Evolutionary conservation across 1,140 invertebrate genomes (phyloP).

Genomic region (Caerostris darwini): DNA sequence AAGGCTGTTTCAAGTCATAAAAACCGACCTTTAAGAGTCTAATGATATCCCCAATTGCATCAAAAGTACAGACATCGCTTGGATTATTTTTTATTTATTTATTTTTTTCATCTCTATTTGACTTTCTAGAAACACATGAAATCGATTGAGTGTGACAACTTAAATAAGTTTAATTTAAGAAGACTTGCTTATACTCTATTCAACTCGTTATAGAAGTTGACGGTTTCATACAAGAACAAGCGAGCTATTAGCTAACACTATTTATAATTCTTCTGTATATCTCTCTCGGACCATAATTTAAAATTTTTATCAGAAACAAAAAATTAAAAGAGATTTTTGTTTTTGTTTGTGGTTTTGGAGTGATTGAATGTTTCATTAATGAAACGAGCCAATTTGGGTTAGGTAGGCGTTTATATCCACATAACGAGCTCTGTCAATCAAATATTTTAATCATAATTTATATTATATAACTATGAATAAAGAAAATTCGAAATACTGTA

Average conservation of each 20-base stretch:
- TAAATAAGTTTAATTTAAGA: slow-evolving; percentile 30
- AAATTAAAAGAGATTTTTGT: neutral
- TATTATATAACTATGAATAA: no score
- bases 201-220: neutral
- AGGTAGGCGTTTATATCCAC: neutral
- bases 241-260: neutral
- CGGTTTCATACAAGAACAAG: neutral
- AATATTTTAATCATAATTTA: no score
- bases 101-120: neutral
- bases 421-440: no score
- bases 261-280: neutral
- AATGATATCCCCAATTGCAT: slow-evolving; percentile 5
- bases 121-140: neutral
- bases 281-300: neutral
- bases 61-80: neutral
- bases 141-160: neutral
- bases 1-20: neutral
- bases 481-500: no score
- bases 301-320: neutral
- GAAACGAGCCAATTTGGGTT: neutral
- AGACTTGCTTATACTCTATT: neutral
- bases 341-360: no score
- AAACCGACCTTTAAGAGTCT: slow-evolving; percentile 3
- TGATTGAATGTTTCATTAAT: slow-evolving; percentile 27
- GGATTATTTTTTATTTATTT: neutral